These are phyloP conservation scores for Cepphus grylle DNA, from an alignment of 2,113 vertebrate genomes.

Conservation along the genomic window DNA sequence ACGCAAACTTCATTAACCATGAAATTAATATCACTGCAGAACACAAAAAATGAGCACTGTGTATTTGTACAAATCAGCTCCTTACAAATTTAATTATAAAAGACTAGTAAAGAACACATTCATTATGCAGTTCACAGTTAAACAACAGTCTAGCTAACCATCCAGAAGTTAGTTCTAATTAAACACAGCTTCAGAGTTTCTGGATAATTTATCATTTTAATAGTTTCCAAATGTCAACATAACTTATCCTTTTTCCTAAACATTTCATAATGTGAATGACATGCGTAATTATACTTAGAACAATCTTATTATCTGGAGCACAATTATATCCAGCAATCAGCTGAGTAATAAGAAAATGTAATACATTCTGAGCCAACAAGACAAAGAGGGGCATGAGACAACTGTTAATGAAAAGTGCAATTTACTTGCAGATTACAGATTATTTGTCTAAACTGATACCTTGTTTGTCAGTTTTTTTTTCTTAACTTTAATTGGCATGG, in stretches of 20 bases:
- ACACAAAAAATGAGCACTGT: background rate
- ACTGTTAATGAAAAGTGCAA: background rate
- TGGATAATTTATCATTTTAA: constrained; percentile 29
- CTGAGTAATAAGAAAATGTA: background rate
- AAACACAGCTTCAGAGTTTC: constrained; percentile 4
- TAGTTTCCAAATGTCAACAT: constrained; percentile 7
- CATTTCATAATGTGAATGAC: constrained; percentile 23
- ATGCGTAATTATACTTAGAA: background rate
- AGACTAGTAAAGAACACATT: background rate
- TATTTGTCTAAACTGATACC: background rate
- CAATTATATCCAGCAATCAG: background rate
- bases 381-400: background rate
- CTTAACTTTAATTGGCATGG: background rate
- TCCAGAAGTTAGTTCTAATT: constrained; percentile 36
- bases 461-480: too few species aligned
- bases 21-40: constrained; percentile 48
- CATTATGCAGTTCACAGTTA: background rate
- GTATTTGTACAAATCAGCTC: background rate
- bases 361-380: background rate
- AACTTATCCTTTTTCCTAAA: constrained; percentile 15
- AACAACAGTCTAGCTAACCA: background rate
- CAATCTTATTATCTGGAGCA: constrained; percentile 22
- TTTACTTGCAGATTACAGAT: background rate
- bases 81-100: constrained; percentile 31
- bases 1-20: constrained; percentile 49